phyloP scores from a whole-genome alignment of 2,888 invertebrate genomes.

The Synergus laeviventris region DNA sequence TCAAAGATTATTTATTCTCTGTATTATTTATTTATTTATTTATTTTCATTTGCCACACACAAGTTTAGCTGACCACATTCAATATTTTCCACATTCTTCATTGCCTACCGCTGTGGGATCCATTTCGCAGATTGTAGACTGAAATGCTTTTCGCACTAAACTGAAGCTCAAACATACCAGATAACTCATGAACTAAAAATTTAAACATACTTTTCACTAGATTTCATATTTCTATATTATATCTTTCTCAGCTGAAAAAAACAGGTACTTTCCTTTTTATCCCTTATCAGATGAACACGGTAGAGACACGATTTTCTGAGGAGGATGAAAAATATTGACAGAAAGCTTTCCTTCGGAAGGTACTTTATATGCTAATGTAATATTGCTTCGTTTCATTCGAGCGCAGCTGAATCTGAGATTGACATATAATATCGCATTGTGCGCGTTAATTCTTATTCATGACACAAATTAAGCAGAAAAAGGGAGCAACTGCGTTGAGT shows the following conservation, averaged over 20 bases:
- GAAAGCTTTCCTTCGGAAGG: not conserved
- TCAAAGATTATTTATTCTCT: not conserved
- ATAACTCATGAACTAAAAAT: not conserved
- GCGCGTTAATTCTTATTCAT: not conserved
- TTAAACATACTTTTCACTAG: too few species aligned
- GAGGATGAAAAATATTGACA: not conserved
- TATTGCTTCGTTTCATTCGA: slow-evolving; percentile 2
- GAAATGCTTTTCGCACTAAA: not conserved
- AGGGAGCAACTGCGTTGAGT: not conserved
- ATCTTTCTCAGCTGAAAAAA: not conserved
- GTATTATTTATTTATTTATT: not conserved
- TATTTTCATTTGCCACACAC: too few species aligned
- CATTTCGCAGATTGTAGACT: not conserved
- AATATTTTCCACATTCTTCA: too few species aligned
- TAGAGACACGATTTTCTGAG: not conserved
- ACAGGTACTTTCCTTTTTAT: not conserved
- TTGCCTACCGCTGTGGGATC: not conserved
- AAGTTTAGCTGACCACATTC: too few species aligned
- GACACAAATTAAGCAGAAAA: not conserved
- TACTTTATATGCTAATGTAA: slow-evolving; percentile 9
- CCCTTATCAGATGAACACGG: not conserved
- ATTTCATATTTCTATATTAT: not conserved
- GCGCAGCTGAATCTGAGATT: not conserved
- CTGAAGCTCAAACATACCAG: not conserved
- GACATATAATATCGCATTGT: not conserved